Conservation (phyloP, 2,797 vertebrate genomes). For the Silurus aristotelis region DNA sequence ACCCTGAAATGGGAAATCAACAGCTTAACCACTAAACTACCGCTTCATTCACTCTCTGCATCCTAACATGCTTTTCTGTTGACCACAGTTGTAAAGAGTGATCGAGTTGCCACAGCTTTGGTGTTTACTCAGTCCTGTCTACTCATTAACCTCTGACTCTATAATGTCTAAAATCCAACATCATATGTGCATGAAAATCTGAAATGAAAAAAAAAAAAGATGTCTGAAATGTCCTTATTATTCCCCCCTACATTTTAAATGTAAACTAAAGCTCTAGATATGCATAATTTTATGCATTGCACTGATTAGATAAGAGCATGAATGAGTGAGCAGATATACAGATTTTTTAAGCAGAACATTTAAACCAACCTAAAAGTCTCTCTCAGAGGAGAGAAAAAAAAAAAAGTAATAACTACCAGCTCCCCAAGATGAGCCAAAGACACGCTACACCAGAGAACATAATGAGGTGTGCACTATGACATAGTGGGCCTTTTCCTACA, state of each 20-base stretch:
- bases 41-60: neutral
- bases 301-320: neutral
- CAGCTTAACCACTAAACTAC: too few species aligned
- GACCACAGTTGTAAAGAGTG: neutral
- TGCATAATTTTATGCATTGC: neutral
- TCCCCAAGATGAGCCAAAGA: neutral
- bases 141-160: neutral
- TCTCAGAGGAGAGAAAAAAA: too few species aligned
- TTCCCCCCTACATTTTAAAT: neutral
- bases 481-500: neutral
- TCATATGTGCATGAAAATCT: neutral
- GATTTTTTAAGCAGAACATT: neutral
- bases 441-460: neutral
- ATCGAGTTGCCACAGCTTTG: neutral
- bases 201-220: too few species aligned
- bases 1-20: too few species aligned
- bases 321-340: neutral
- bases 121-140: neutral
- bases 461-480: neutral
- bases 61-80: neutral
- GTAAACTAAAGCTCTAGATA: neutral
- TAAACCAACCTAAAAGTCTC: neutral
- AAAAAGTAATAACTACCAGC: neutral
- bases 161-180: neutral
- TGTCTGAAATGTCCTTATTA: neutral